Percentiles rank a stretch among this genome's conserved stretches.
Conservation (phyloP, 2,797 vertebrate species). For the Rhyacichthys aspro region DNA sequence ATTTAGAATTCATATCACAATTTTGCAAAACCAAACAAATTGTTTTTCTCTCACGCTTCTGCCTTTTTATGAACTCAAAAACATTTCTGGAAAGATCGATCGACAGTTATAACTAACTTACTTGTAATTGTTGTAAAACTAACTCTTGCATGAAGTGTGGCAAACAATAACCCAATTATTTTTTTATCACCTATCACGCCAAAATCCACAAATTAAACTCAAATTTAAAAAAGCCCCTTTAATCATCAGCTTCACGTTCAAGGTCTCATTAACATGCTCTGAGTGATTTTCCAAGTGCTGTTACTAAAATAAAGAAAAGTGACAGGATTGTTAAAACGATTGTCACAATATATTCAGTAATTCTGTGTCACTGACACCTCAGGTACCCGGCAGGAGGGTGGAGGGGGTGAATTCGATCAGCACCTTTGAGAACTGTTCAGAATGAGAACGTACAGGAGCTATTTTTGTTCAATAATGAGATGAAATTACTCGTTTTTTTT, state of each 20-base stretch:
- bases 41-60: too few relatives aligned
- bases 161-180: too few relatives aligned
- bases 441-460: conserved; percentile 9
- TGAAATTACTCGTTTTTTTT: conserved; percentile 14
- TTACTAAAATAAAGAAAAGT: conserved; percentile 4
- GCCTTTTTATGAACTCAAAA: too few relatives aligned
- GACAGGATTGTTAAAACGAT: conserved; percentile 5
- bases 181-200: background rate
- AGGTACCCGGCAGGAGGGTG: conserved; percentile 26
- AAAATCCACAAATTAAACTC: background rate
- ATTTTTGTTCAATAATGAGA: conserved; percentile 3
- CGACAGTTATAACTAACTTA: too few relatives aligned
- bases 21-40: too few relatives aligned
- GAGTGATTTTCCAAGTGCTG: background rate
- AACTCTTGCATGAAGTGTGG: too few relatives aligned
- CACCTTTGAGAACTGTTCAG: conserved; percentile 14
- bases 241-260: too few relatives aligned
- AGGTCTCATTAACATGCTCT: background rate
- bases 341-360: conserved; percentile 41
- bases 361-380: conserved; percentile 38
- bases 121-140: too few relatives aligned
- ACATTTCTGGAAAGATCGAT: too few relatives aligned
- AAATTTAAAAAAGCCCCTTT: too few relatives aligned
- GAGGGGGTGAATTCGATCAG: conserved; percentile 4
- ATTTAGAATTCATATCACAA: too few relatives aligned